Conservation (phyloP, 2,113 vertebrate genomes). For the Halcyon senegalensis region DNA sequence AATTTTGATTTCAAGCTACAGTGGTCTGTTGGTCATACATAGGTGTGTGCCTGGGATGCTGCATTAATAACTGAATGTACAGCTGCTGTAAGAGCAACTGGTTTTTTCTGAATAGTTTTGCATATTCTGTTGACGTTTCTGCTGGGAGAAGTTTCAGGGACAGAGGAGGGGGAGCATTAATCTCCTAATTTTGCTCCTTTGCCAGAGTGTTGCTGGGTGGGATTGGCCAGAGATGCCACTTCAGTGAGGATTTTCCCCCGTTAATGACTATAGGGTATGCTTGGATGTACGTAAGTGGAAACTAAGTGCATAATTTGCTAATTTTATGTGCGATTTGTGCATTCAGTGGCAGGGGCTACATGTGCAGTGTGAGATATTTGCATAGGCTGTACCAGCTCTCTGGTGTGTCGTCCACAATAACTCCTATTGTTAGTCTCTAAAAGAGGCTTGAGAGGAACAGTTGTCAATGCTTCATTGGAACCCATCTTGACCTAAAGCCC, state of each 20-base stretch:
- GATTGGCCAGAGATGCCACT: background rate
- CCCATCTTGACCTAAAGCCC: background rate
- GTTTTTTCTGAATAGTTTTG: background rate
- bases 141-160: background rate
- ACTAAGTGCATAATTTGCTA: background rate
- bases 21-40: background rate
- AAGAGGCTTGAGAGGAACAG: background rate
- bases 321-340: background rate
- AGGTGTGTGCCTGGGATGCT: background rate
- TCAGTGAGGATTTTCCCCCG: background rate
- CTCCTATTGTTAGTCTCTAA: background rate
- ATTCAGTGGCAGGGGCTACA: background rate
- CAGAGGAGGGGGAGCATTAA: no score
- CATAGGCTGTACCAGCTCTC: background rate
- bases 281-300: background rate
- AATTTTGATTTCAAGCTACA: slow-evolving; percentile 61
- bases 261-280: background rate
- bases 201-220: background rate
- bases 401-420: background rate
- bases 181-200: background rate
- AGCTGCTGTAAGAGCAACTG: background rate
- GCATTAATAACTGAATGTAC: rapidly evolving
- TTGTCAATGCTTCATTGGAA: background rate
- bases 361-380: background rate
- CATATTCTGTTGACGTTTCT: rapidly evolving